These are phyloP conservation scores for Loxodonta africana DNA, from an alignment of 2,113 vertebrate genomes.

Conservation along the genomic window DNA sequence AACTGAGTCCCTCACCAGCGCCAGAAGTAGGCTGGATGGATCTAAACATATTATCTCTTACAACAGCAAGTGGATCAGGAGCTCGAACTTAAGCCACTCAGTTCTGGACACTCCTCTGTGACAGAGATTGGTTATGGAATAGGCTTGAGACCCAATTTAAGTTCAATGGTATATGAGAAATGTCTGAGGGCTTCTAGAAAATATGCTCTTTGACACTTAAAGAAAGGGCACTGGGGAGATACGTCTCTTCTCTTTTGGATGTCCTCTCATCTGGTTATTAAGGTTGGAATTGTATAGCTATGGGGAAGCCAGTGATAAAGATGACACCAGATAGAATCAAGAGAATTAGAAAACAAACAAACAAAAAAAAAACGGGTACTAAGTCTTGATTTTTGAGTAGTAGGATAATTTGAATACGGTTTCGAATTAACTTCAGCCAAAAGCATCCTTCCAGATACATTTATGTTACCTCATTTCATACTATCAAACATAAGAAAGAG, in stretches of 20 bases:
- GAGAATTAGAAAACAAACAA: not conserved
- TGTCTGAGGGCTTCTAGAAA: not conserved
- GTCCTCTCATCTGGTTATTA: not conserved
- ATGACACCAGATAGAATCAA: not conserved
- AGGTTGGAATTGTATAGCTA: not conserved
- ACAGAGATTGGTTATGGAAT: not conserved
- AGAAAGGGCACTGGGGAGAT: not conserved
- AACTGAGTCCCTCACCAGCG: not conserved
- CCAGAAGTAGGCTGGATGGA: not conserved
- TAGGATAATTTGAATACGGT: not conserved
- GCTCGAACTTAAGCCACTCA: not conserved
- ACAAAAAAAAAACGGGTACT: not conserved
- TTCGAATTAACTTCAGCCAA: constrained; percentile 2
- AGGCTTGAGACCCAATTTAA: not conserved
- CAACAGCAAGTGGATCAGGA: not conserved
- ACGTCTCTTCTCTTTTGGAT: not conserved
- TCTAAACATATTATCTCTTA: not conserved
- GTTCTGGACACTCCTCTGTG: not conserved
- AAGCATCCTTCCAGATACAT: not conserved
- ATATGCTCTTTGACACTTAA: not conserved
- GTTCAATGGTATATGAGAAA: not conserved
- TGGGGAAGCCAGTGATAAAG: not conserved
- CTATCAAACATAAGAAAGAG: constrained; percentile 9
- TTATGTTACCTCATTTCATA: not conserved
- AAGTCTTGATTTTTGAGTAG: not conserved